Evolutionary conservation across 2,113 vertebrate species (phyloP).

Genomic region (Mystacornis crossleyi): DNA sequence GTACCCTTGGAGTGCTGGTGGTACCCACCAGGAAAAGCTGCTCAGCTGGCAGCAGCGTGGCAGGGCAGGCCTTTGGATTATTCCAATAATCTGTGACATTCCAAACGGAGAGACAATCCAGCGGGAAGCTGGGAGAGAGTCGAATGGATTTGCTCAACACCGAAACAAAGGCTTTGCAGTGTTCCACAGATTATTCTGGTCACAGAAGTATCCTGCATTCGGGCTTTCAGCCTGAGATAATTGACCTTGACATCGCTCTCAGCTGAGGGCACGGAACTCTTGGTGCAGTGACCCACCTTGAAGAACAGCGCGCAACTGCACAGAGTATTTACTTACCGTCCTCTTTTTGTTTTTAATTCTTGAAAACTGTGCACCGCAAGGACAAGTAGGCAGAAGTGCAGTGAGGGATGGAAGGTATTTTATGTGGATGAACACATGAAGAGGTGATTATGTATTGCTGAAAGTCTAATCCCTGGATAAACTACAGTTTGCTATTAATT

Average conservation of each 20-base stretch:
- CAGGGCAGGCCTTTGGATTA: not conserved
- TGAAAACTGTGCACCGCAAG: constrained; percentile 36
- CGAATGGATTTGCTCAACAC: constrained; percentile 44
- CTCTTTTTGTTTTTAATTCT: constrained; percentile 25
- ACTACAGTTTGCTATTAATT: constrained; percentile 53
- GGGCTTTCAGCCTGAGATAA: constrained; percentile 69
- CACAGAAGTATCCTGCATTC: constrained; percentile 66
- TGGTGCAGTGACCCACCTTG: constrained; percentile 58
- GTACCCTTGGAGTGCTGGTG: not conserved
- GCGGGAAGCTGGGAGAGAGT: not conserved
- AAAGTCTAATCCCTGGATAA: constrained; percentile 59
- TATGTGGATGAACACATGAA: constrained; percentile 48
- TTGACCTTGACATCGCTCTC: constrained; percentile 75
- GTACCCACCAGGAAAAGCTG: not conserved
- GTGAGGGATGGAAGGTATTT: constrained; percentile 13
- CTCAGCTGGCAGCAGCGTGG: not conserved
- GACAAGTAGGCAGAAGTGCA: constrained; percentile 40
- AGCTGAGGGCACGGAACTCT: constrained; percentile 62
- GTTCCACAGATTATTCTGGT: constrained; percentile 60
- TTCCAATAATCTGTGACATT: not conserved
- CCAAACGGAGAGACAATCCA: not conserved
- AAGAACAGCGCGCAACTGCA: constrained; percentile 49
- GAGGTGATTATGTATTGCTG: constrained; percentile 47
- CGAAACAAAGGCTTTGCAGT: constrained; percentile 49
- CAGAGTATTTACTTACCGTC: constrained; percentile 59